Base-by-base conservation (phyloP, 2,888 invertebrate species). In the Caenorhabditis afra region DNA sequence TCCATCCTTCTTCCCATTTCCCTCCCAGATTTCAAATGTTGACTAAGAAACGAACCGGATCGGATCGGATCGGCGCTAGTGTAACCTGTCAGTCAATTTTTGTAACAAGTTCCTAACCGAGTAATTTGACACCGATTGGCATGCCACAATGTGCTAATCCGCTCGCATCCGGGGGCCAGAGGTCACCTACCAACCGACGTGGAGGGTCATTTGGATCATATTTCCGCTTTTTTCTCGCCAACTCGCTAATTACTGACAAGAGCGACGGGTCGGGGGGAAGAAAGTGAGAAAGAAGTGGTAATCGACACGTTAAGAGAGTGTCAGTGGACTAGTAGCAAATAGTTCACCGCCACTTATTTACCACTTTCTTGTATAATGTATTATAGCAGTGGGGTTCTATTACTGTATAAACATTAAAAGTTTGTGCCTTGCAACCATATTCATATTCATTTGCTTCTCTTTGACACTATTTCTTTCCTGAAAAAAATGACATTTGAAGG, bases 11-110 rank as follows among this genome's bases (percentile, higher is more conserved):
- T 52, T 37, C 57, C 18, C 47, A 7, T 37, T 14, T 65, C n/a
- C 39, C 22, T 22, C 14, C 29, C 52, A 29, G 49, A 59, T 61
- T 64, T 57, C 29, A 57, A 71, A 64, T 62, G 52, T 45, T 50
- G 45, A 59, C 55, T 11, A 57, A 47, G 23, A 58, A 68, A 68
- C 67, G 20, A 41, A 58, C 41, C 41, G 10, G 18, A 70, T 67
- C 41, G 12, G 16, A 39, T 22, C 22, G 20, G 10, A n/a, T n/a
- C n/a, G n/a, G n/a, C n/a, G n/a, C n/a, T n/a, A n/a, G 22, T 73
- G 73, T 65, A 58, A 73, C 58, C 57, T 73, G 73, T 73, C 73
- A 73, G 73, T 73, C 73, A 73, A 73, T 73, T 73, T 73, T 73
- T 73, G 73, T 73, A 73, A 73, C 73, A 73, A 62, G 73, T 73